These are phyloP conservation scores for Xiphorhynchus elegans DNA, from an alignment of 2,113 vertebrate species.

Conservation along the genomic window DNA sequence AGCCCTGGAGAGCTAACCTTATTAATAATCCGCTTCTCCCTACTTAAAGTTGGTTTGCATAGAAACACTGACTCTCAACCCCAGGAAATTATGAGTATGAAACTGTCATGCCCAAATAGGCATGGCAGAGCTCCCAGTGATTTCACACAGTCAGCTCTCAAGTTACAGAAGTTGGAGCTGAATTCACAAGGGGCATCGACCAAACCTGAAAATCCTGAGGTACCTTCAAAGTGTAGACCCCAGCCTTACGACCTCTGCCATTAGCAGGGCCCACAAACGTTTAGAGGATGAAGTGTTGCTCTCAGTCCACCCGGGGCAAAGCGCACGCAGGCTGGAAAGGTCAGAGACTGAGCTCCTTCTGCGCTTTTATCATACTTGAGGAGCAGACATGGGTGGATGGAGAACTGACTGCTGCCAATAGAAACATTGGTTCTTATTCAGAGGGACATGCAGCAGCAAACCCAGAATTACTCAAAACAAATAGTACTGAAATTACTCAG, in stretches of 20 bases:
- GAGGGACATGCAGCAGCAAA: constrained; percentile 53
- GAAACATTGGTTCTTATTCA: constrained; percentile 62
- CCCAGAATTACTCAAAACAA: constrained; percentile 61
- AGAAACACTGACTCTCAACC: not conserved
- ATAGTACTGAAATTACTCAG: constrained; percentile 51
- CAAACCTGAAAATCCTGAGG: not conserved
- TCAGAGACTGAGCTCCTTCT: not conserved
- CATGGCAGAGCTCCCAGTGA: constrained; percentile 49
- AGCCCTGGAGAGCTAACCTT: constrained; percentile 32
- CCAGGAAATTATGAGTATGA: constrained; percentile 31
- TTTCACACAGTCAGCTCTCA: constrained; percentile 19
- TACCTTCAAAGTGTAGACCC: not conserved
- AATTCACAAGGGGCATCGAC: constrained; percentile 16
- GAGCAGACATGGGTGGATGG: constrained; percentile 36
- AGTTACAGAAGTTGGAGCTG: constrained; percentile 9
- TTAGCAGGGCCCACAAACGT: fast-evolving
- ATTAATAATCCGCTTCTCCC: not conserved
- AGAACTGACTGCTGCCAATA: constrained; percentile 48
- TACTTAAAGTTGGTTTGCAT: not conserved
- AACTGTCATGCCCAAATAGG: constrained; percentile 19
- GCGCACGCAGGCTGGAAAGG: fast-evolving
- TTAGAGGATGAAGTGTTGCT: not conserved
- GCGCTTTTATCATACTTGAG: not conserved
- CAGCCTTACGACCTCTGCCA: not conserved
- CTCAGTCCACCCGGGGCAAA: not conserved